These are phyloP conservation scores for Batillaria attramentaria DNA, from an alignment of 1,140 invertebrate species.

Conservation along the genomic window DNA sequence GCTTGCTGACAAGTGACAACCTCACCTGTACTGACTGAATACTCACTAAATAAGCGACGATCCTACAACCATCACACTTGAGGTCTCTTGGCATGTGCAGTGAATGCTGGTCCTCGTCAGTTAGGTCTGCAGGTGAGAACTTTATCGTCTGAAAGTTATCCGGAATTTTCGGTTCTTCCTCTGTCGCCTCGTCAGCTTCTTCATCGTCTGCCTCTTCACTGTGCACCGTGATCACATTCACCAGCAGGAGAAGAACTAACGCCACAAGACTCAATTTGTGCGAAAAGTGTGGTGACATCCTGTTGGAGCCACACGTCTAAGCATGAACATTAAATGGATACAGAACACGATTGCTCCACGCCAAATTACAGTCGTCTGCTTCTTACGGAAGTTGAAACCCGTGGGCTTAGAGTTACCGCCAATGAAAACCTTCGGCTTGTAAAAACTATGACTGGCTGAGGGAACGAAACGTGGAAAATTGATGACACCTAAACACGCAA, in stretches of 20 bases:
- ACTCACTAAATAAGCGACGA: slow-evolving; percentile 12
- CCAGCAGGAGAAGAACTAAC: background rate
- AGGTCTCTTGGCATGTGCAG: slow-evolving; percentile 14
- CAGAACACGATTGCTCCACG: background rate
- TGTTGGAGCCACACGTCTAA: background rate
- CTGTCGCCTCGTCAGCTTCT: background rate
- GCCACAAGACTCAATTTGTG: background rate
- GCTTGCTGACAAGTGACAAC: background rate
- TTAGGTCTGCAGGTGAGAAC: slow-evolving; percentile 10
- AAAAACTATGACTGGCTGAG: too few species aligned
- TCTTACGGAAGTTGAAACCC: too few species aligned
- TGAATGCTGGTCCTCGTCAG: slow-evolving; percentile 22
- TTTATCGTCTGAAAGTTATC: background rate
- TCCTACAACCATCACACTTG: slow-evolving; percentile 16
- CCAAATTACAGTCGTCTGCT: too few species aligned
- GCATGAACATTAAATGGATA: background rate
- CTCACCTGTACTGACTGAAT: background rate
- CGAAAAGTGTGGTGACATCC: background rate
- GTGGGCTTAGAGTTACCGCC: too few species aligned
- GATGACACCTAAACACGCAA: too few species aligned
- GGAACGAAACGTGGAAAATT: too few species aligned
- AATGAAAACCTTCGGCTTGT: too few species aligned
- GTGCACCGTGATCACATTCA: background rate
- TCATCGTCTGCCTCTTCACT: slow-evolving; percentile 3
- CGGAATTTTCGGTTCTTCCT: slow-evolving; percentile 3